Evolutionary conservation across 64 coral and sea anemone genomes (phyloP).

Genomic region (Cladopsammia gracilis): DNA sequence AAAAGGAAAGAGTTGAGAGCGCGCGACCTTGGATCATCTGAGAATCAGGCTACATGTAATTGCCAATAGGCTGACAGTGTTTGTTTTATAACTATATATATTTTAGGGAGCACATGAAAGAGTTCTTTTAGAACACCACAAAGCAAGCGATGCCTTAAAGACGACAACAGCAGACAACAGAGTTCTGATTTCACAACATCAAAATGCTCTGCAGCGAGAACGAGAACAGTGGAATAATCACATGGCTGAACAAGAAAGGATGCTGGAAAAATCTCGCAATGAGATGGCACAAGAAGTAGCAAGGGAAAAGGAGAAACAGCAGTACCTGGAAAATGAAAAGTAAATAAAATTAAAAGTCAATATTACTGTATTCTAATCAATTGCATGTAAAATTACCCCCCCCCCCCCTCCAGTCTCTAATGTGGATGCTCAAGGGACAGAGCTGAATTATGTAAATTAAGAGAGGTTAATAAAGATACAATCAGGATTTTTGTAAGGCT

Average conservation of each 20-base stretch:
- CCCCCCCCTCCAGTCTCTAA: no score
- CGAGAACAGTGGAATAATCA: constrained; percentile 57
- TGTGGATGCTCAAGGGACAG: no score
- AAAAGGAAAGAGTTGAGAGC: no score
- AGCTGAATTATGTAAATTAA: no score
- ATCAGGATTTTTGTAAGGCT: no score
- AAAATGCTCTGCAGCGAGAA: constrained; percentile 77
- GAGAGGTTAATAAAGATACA: no score
- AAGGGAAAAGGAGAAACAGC: constrained; percentile 62
- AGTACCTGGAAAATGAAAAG: constrained; percentile 78
- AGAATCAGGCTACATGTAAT: background rate
- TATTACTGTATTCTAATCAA: no score
- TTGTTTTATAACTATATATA: background rate
- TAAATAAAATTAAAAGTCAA: background rate
- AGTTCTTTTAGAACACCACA: constrained; percentile 74
- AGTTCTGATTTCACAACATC: constrained; percentile 90
- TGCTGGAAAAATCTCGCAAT: constrained; percentile 76
- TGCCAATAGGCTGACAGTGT: background rate
- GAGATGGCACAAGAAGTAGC: constrained; percentile 77
- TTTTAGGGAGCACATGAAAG: constrained; percentile 76
- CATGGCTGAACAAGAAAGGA: constrained; percentile 81
- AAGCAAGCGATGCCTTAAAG: constrained; percentile 57
- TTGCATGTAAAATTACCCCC: no score
- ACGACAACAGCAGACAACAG: constrained; percentile 88
- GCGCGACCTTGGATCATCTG: no score